Conservation (phyloP, 1,140 invertebrate species). For the Cotesia glomerata region DNA sequence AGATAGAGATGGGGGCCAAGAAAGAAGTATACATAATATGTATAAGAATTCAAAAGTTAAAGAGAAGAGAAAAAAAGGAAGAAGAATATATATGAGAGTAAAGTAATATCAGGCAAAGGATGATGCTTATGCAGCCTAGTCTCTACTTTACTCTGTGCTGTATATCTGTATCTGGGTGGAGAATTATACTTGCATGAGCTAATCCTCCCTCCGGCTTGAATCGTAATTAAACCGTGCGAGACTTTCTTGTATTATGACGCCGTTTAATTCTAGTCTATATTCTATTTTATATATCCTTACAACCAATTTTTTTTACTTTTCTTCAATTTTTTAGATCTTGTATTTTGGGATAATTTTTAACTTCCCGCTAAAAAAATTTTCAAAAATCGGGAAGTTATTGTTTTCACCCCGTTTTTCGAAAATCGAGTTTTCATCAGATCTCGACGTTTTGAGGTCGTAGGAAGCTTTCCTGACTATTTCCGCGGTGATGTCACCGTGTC, state of each 20-base stretch:
- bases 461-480: too few species aligned
- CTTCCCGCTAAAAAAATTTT: too few species aligned
- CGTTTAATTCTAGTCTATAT: background rate
- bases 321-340: background rate
- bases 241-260: background rate
- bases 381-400: too few species aligned
- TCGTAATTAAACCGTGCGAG: constrained; percentile 12
- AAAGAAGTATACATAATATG: too few species aligned
- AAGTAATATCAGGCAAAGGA: background rate
- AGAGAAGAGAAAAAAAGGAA: background rate
- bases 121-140: background rate
- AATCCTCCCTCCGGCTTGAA: constrained; percentile 10
- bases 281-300: background rate
- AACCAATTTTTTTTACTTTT: background rate
- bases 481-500: too few species aligned
- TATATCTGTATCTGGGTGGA: background rate
- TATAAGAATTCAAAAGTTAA: too few species aligned
- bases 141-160: too few species aligned
- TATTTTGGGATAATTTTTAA: background rate
- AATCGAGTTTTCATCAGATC: too few species aligned
- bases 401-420: too few species aligned
- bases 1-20: background rate
- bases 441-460: too few species aligned
- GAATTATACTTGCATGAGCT: constrained; percentile 25
- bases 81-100: background rate